Evolutionary conservation across 2,888 invertebrate genomes (phyloP).

Genomic region (Temnothorax ravouxi): DNA sequence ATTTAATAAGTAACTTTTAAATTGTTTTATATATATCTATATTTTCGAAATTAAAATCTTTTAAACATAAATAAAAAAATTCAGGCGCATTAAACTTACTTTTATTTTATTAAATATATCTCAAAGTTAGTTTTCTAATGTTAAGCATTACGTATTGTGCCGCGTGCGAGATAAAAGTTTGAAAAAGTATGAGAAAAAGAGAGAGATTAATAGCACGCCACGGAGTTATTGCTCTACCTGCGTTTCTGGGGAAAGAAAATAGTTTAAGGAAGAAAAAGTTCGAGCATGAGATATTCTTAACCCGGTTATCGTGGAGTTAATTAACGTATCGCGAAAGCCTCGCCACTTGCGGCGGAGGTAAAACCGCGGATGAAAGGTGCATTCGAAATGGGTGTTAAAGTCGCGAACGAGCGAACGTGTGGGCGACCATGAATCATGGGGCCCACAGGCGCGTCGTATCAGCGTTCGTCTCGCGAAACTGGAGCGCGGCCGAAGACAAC

Average conservation of each 20-base stretch:
- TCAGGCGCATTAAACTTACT: background rate
- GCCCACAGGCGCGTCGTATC: slow-evolving; percentile 35
- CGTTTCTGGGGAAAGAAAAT: background rate
- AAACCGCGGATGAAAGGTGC: slow-evolving; percentile 53
- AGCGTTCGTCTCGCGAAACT: slow-evolving; percentile 51
- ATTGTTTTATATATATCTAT: background rate
- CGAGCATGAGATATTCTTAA: slow-evolving; percentile 43
- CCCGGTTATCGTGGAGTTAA: slow-evolving; percentile 54
- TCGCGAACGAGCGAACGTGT: slow-evolving; percentile 51
- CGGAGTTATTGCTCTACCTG: slow-evolving; percentile 33
- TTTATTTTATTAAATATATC: background rate
- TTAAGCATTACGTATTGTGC: slow-evolving; percentile 12
- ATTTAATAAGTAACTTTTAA: background rate
- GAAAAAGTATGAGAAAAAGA: slow-evolving; percentile 11
- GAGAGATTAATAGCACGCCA: slow-evolving; percentile 32
- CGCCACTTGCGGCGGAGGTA: slow-evolving; percentile 29
- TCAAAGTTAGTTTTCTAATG: background rate
- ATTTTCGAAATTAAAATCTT: background rate
- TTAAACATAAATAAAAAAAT: background rate
- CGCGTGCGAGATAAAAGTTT: slow-evolving; percentile 22
- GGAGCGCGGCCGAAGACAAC: slow-evolving; percentile 46
- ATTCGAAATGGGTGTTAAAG: slow-evolving; percentile 48
- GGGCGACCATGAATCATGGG: slow-evolving; percentile 51
- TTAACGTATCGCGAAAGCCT: slow-evolving; percentile 38
- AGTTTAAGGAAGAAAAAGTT: slow-evolving; percentile 47